These are phyloP conservation scores for Scaptomyza graminum DNA, from an alignment of 1,140 invertebrate genomes.

Conservation along the genomic window DNA sequence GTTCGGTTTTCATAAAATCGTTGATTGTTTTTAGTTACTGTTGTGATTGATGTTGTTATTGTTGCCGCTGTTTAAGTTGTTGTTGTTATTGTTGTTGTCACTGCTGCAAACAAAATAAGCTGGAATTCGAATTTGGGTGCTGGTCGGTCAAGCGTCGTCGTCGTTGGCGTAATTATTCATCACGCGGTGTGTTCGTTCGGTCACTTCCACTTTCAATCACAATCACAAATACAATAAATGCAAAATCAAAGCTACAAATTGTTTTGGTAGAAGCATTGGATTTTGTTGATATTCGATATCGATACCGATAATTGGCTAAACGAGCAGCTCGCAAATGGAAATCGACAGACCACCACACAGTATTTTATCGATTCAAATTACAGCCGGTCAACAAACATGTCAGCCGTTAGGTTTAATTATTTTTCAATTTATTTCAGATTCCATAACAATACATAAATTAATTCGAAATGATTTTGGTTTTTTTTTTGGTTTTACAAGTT, in stretches of 20 bases:
- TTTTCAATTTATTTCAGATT: constrained; percentile 29
- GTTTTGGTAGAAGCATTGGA: constrained; percentile 22
- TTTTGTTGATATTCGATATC: constrained; percentile 51
- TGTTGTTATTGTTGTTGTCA: constrained; percentile 12
- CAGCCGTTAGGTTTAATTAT: background rate
- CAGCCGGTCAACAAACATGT: background rate
- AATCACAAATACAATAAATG: constrained; percentile 46
- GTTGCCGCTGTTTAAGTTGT: background rate
- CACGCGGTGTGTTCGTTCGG: constrained; percentile 2
- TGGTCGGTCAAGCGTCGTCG: constrained; percentile 32
- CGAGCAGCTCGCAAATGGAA: background rate
- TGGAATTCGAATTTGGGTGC: constrained; percentile 33
- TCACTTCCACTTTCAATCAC: constrained; percentile 51
- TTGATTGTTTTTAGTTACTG: constrained; percentile 5
- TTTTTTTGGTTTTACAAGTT: constrained; percentile 11
- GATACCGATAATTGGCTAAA: constrained; percentile 30
- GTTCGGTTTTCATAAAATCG: constrained; percentile 32
- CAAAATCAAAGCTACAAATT: constrained; percentile 41
- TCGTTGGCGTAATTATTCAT: constrained; percentile 33
- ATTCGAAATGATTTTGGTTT: constrained; percentile 23
- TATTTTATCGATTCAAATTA: background rate
- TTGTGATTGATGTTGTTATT: background rate
- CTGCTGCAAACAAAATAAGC: constrained; percentile 38
- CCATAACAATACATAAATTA: constrained; percentile 28
- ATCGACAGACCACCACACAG: constrained; percentile 29